Evolutionary conservation across 1,140 invertebrate species (phyloP), one percentile per base, ranked within the genome.

Genomic region (Eumaeus atala): DNA sequence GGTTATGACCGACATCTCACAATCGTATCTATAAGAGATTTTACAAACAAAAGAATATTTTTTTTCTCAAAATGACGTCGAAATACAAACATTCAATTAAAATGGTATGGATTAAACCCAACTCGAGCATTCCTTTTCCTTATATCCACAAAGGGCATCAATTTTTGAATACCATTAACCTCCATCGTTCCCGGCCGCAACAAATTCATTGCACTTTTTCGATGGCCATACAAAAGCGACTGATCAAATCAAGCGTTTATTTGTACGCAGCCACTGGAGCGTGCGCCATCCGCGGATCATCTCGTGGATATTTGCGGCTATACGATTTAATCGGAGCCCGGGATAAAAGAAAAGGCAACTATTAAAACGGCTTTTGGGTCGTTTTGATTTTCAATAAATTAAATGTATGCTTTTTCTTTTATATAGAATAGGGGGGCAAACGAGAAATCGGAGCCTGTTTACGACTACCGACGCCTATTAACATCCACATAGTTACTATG

Each of bases 241-340:
- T 62, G 59, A 62, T 66, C 57, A 66, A 66, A 66, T 63, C 64
- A 60, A 57, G 55, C 64, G 64, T 60, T 63, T 60, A 60, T 64
- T 64, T 64, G 62, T 60, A 47, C 58, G 55, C 51, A 52, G 14
- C 48, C 64, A 64, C 53, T 63, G 55, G 66, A 59, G 61, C 58
- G 66, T 69, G 59, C 47, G 42, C 38, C 56, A 61, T 59, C 40
- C 58, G 58, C 58, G 61, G 64, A 66, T 61, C 54, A 66, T 66
- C 59, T 48, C 59, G 54, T 63, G 60, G 50, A 61, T 62, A 64
- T 66, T 66, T 66, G 67, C 58, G 64, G 58, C 52, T 33, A 33
- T 64, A 60, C 62, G 58, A 64, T 64, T 64, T 53, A 60, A 64
- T 64, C 62, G 56, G 62, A 54, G 38, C 40, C 47, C 51, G 55